A percentile compares a stretch with the other conserved stretches of the same genome.
Evolutionary conservation across 1,140 invertebrate species (phyloP).

Genomic region (Aphelenchoides avenae): DNA sequence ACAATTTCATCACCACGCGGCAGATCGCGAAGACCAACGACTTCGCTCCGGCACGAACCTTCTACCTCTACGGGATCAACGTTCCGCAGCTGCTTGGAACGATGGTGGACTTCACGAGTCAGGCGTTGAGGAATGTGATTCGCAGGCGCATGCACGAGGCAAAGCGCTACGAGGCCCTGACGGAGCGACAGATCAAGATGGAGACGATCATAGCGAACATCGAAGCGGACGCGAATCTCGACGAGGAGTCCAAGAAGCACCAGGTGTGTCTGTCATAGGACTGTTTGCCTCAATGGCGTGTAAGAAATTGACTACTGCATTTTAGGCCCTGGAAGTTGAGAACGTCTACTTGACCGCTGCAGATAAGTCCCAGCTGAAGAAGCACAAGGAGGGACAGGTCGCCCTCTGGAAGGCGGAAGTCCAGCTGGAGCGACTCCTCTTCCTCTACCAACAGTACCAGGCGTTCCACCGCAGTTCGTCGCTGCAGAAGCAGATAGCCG

Average conservation of each 20-base stretch:
- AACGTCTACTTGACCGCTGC: conserved; percentile 22
- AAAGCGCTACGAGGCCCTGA: conserved; percentile 23
- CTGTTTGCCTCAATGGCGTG: neutral
- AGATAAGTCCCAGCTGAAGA: conserved; percentile 15
- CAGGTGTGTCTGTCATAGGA: conserved; percentile 17
- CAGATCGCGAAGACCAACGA: conserved; percentile 26
- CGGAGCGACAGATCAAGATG: conserved; percentile 33
- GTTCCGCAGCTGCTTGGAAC: conserved; percentile 19
- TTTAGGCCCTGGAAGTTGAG: conserved; percentile 26
- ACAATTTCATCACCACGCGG: conserved; percentile 35
- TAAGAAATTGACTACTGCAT: neutral
- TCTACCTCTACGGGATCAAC: conserved; percentile 21
- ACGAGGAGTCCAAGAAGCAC: conserved; percentile 31
- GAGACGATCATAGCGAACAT: conserved; percentile 28
- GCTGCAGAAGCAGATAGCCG: too few relatives aligned
- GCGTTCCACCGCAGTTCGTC: conserved; percentile 7
- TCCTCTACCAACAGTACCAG: conserved; percentile 25
- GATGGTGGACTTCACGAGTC: conserved; percentile 23
- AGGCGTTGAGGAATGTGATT: conserved; percentile 29
- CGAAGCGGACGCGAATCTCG: conserved; percentile 20
- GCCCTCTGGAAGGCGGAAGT: conserved; percentile 23
- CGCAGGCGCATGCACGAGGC: conserved; percentile 24
- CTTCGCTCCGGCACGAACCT: conserved; percentile 26
- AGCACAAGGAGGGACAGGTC: conserved; percentile 10
- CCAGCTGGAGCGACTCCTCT: conserved; percentile 23